A percentile compares a stretch with the other conserved stretches of the same genome.
These are phyloP conservation scores for Papilio glaucus DNA, from an alignment of 1,140 invertebrate species.

Conservation along the genomic window DNA sequence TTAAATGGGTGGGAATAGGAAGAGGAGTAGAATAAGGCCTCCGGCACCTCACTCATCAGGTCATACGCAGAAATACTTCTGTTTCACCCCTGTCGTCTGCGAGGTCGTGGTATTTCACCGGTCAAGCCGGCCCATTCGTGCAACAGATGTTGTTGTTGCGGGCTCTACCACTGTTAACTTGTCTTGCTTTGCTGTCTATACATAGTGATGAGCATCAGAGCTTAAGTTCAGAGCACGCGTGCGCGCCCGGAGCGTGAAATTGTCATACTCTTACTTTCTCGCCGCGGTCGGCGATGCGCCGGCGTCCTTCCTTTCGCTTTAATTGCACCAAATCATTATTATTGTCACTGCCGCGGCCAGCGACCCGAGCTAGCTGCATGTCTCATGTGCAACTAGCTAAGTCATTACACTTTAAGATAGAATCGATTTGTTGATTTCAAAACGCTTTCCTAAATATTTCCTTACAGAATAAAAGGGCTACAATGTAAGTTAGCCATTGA, in stretches of 20 bases:
- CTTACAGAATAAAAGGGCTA: background rate
- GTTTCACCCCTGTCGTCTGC: too few species aligned
- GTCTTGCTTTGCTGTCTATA: slow-evolving; percentile 48
- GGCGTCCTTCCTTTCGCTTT: slow-evolving; percentile 75
- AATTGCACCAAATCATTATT: slow-evolving; percentile 63
- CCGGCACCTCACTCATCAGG: too few species aligned
- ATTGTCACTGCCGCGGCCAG: slow-evolving; percentile 56
- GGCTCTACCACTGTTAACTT: too few species aligned
- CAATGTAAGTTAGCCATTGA: too few species aligned
- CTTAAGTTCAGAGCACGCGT: slow-evolving; percentile 64
- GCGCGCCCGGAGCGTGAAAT: slow-evolving; percentile 67
- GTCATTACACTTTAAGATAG: background rate
- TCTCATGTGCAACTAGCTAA: background rate
- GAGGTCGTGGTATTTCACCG: too few species aligned
- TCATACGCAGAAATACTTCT: too few species aligned
- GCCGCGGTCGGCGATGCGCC: slow-evolving; percentile 50
- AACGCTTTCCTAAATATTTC: background rate
- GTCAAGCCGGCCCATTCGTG: too few species aligned
- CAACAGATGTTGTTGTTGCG: too few species aligned
- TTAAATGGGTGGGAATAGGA: too few species aligned
- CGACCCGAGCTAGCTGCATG: slow-evolving; percentile 40
- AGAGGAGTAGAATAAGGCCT: too few species aligned
- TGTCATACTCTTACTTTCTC: slow-evolving; percentile 79
- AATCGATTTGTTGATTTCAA: background rate
- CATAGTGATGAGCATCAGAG: slow-evolving; percentile 52